A percentile compares a stretch with the other conserved stretches of the same genome.
These are phyloP conservation scores for Drosophila nebulosa DNA, from an alignment of 1,140 invertebrate species.

Conservation along the genomic window DNA sequence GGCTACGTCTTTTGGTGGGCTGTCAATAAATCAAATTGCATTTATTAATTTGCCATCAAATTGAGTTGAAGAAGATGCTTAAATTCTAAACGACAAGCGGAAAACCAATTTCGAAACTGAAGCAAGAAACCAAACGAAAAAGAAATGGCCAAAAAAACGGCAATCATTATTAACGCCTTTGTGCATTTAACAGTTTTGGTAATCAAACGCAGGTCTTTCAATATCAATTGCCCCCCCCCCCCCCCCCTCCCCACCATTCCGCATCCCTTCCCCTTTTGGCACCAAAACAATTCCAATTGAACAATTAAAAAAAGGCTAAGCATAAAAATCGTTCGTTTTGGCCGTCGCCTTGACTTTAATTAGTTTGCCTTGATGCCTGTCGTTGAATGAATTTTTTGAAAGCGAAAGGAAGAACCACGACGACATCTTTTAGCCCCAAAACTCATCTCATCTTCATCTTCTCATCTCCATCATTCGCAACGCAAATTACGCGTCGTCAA, in stretches of 20 bases:
- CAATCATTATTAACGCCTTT: constrained; percentile 50
- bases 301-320: constrained; percentile 79
- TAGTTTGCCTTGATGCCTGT: constrained; percentile 73
- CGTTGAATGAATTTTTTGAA: constrained; percentile 57
- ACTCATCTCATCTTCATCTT: constrained; percentile 11
- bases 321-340: constrained; percentile 74
- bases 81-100: background rate
- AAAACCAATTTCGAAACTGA: constrained; percentile 58
- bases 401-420: constrained; percentile 9
- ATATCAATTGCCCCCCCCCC: background rate
- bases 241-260: no score
- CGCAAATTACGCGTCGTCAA: constrained; percentile 77
- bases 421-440: constrained; percentile 22
- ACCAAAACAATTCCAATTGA: constrained; percentile 6
- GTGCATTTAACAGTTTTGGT: constrained; percentile 57
- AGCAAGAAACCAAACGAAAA: constrained; percentile 16
- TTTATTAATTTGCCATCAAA: constrained; percentile 70
- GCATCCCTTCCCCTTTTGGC: no score
- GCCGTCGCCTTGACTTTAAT: constrained; percentile 52
- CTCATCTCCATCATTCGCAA: constrained; percentile 62
- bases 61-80: constrained; percentile 33
- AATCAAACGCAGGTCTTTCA: constrained; percentile 55
- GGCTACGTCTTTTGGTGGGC: background rate
- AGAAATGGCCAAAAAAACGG: no score
- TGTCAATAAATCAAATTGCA: constrained; percentile 68